phyloP scores from a whole-genome alignment of 2,888 invertebrate species.

The Cheilosia vulpina region DNA sequence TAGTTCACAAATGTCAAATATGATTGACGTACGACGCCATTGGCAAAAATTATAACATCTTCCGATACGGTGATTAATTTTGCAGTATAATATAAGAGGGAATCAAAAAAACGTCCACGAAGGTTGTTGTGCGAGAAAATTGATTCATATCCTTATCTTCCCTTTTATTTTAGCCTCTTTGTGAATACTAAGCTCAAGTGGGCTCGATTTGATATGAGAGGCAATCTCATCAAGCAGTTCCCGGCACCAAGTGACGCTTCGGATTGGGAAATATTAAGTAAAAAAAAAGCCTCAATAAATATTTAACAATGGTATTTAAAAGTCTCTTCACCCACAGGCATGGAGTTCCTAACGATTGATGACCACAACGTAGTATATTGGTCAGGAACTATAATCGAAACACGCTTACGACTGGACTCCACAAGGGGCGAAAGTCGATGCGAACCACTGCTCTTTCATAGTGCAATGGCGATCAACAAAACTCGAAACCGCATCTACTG shows the following conservation, averaged over 20 bases:
- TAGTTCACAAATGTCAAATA: no score
- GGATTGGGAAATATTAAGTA: slow-evolving; percentile 90
- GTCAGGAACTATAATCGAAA: slow-evolving; percentile 92
- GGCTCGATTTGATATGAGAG: slow-evolving; percentile 91
- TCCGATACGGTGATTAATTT: no score
- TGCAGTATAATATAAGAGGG: no score
- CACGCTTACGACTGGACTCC: slow-evolving; percentile 88
- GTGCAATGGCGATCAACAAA: slow-evolving; percentile 88
- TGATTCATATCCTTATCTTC: neutral
- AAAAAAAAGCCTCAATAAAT: neutral
- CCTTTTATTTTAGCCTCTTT: slow-evolving; percentile 84
- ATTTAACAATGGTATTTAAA: neutral
- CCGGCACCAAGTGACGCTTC: slow-evolving; percentile 86
- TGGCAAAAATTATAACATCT: no score
- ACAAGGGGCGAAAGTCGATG: slow-evolving; percentile 81
- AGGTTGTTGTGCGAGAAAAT: neutral
- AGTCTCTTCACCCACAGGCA: slow-evolving; percentile 83
- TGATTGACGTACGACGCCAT: no score
- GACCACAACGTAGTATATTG: slow-evolving; percentile 91
- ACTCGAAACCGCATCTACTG: slow-evolving; percentile 88
- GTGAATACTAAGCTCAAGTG: slow-evolving; percentile 91
- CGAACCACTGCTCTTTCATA: slow-evolving; percentile 79
- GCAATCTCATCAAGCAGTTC: slow-evolving; percentile 87
- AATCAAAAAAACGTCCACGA: no score
- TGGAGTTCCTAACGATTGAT: slow-evolving; percentile 89